Conservation (phyloP, 2,113 vertebrate species). For the Chrysochloris asiatica region DNA sequence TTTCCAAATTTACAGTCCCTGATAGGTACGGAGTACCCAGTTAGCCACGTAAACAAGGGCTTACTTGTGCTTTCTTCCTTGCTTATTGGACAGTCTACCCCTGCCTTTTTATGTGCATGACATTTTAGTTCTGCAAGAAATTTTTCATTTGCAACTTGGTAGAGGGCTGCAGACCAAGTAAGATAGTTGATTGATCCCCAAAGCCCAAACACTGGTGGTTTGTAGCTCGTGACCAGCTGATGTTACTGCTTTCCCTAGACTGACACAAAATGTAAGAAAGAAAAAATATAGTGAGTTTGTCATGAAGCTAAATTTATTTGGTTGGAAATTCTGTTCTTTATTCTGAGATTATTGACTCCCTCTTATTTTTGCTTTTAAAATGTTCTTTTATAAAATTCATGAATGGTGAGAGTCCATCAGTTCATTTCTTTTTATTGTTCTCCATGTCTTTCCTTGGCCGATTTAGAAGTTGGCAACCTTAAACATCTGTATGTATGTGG, state of each 20-base stretch:
- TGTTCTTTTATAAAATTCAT: constrained; percentile 10
- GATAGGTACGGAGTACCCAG: too few relatives aligned
- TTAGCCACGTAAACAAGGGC: not conserved
- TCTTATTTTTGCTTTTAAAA: constrained; percentile 39
- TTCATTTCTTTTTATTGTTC: constrained; percentile 14
- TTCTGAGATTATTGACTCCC: constrained; percentile 9
- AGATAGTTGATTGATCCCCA: constrained; percentile 37
- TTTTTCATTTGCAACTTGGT: constrained; percentile 34
- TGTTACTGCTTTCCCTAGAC: constrained; percentile 20
- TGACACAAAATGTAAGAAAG: constrained; percentile 53
- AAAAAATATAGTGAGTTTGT: constrained; percentile 37
- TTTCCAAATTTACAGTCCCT: too few relatives aligned
- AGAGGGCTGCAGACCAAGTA: not conserved
- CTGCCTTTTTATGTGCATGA: not conserved
- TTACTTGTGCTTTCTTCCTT: not conserved
- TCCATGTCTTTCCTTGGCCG: constrained; percentile 29
- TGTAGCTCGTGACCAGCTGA: not conserved
- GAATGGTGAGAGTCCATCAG: not conserved
- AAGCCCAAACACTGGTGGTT: not conserved
- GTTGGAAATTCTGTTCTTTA: constrained; percentile 24
- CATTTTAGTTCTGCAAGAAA: constrained; percentile 9
- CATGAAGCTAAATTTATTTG: constrained; percentile 46
- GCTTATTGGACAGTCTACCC: not conserved
- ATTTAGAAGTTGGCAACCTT: constrained; percentile 18
- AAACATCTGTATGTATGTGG: not conserved